Percentiles rank a stretch among this genome's conserved stretches.
Conservation (phyloP, 2,797 vertebrate species). For the Chloroceryle amazona region DNA sequence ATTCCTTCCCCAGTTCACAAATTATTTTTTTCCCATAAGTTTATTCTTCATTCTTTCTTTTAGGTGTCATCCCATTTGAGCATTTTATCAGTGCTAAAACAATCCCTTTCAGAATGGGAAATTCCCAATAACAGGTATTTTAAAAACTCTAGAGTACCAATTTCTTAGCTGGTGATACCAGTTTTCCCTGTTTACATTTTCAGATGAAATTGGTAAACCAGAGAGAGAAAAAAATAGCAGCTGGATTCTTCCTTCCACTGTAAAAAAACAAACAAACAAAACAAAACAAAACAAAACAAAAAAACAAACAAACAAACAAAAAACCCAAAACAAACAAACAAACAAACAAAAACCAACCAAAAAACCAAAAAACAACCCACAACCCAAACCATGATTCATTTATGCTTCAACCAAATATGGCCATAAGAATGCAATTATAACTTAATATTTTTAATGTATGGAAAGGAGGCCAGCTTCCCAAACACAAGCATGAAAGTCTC, state of each 20-base stretch:
- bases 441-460: background rate
- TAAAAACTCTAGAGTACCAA: background rate
- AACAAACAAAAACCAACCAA: background rate
- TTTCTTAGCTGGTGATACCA: background rate
- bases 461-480: background rate
- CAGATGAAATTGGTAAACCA: background rate
- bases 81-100: background rate
- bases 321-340: background rate
- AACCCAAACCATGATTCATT: background rate
- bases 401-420: background rate
- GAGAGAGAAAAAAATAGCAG: background rate
- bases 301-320: background rate
- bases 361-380: background rate
- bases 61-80: background rate
- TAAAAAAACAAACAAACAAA: background rate
- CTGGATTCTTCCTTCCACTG: background rate
- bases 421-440: background rate
- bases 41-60: background rate
- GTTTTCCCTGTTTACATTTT: background rate
- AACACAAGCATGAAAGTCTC: background rate
- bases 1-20: background rate
- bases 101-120: background rate
- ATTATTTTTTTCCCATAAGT: fast-evolving
- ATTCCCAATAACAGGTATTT: background rate
- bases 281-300: too few species aligned